These are phyloP conservation scores for Pectinophora gossypiella DNA, from an alignment of 1,140 invertebrate genomes.

Conservation along the genomic window DNA sequence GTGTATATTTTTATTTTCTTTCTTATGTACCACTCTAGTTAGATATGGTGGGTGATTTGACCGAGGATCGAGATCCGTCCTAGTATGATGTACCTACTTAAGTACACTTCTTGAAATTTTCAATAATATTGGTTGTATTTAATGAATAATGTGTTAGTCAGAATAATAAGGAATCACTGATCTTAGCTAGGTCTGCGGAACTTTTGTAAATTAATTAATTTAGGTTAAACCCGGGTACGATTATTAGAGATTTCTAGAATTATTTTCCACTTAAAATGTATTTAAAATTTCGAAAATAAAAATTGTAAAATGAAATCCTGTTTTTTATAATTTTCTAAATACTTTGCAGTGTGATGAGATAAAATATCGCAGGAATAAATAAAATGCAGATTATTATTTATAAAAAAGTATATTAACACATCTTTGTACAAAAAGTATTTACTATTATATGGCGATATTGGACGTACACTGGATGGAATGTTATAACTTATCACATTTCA, in stretches of 20 bases:
- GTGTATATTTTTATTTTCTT: constrained; percentile 2
- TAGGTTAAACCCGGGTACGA: constrained; percentile 39
- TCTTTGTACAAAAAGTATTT: constrained; percentile 13
- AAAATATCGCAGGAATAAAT: constrained; percentile 5
- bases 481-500: constrained; percentile 38
- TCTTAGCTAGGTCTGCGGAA: constrained; percentile 37
- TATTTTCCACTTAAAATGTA: constrained; percentile 59
- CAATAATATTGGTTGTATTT: constrained; percentile 1
- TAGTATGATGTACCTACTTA: neutral
- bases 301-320: constrained; percentile 31
- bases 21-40: neutral
- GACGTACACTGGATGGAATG: constrained; percentile 46
- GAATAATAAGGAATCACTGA: constrained; percentile 30
- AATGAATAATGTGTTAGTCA: constrained; percentile 34
- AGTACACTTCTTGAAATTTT: neutral
- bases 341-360: too few species aligned
- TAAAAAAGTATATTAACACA: constrained; percentile 27
- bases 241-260: constrained; percentile 49
- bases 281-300: constrained; percentile 66
- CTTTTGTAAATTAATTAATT: constrained; percentile 62
- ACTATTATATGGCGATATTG: constrained; percentile 48
- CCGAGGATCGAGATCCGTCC: neutral
- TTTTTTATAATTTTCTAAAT: constrained; percentile 16
- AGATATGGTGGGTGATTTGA: neutral
- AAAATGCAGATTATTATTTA: constrained; percentile 12